Base-by-base conservation (phyloP, 2,113 vertebrate genomes). In the Parotia lawesii region DNA sequence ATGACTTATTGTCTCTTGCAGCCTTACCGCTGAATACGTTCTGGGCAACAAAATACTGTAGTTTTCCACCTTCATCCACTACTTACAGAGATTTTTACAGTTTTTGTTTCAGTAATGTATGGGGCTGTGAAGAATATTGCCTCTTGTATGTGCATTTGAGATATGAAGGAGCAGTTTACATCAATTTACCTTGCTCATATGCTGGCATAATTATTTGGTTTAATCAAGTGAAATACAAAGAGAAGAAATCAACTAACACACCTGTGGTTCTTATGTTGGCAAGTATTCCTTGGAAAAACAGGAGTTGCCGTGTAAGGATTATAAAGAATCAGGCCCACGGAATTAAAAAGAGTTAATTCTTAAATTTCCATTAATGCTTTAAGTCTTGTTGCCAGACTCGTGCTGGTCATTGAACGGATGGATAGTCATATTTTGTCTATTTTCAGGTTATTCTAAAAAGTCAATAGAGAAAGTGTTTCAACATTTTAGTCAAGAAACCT, bases 21-120 rank as follows among this genome's bases (percentile, higher is more conserved):
- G 98, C 98, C 98, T 96, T 98, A 98, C 94, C 98, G 98, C 95
- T 98, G 97, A 98, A 96, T 60, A 91, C 94, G 6, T 94, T 66
- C 78, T 95, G 94, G 96, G 97, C 65, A 97, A 95, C 96, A 97
- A 97, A 95, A 96, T 91, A 97, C 94, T 94, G 96, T 95, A 96
- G 94, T 90, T 96, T 91, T 95, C 96, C 97, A 96, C 97, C 97
- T 96, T 97, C 96, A 96, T 96, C 96, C 89, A 94, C 96, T 97
- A 96, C 95, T 96, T 95, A 96, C 95, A 97, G 97, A 97, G 93
- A 96, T 94, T 94, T 96, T 85, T 82, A 94, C 87, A 87, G 95
- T 93, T 93, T 96, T 97, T 92, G 91, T 98, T 97, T 98, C 91
- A 70, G 95, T 98, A 95, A 87, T 78, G 90, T 95, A 93, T 93